Evolutionary conservation across 2,888 invertebrate genomes (phyloP).

Genomic region (Labia minor): DNA sequence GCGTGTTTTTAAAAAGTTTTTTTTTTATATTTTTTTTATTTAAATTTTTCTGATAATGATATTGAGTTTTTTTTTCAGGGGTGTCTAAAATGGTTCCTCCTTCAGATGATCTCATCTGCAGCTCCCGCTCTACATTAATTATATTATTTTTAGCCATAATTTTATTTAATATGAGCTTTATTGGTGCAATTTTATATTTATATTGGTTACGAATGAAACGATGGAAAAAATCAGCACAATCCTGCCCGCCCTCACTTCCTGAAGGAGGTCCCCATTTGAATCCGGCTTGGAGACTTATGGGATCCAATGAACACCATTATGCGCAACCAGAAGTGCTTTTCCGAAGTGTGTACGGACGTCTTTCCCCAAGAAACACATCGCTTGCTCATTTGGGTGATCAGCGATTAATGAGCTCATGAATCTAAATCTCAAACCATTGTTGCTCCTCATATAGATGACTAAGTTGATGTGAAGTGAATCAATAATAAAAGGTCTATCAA

Average conservation of each 20-base stretch:
- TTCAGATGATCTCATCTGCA: conserved; percentile 30
- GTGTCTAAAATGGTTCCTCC: neutral
- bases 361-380: conserved; percentile 24
- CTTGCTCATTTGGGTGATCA: conserved; percentile 13
- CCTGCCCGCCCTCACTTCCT: conserved; percentile 23
- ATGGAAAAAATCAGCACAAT: conserved; percentile 30
- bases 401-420: conserved; percentile 7
- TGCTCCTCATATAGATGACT: neutral
- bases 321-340: conserved; percentile 32
- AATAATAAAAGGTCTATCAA: too few relatives aligned
- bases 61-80: neutral
- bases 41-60: neutral
- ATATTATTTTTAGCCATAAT: conserved; percentile 32
- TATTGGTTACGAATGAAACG: conserved; percentile 32
- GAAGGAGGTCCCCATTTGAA: neutral
- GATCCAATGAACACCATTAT: neutral
- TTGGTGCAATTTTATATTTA: conserved; percentile 32
- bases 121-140: conserved; percentile 32
- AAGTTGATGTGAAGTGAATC: neutral
- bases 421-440: neutral
- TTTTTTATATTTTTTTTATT: too few relatives aligned
- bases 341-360: conserved; percentile 32
- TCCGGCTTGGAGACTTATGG: neutral
- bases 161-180: conserved; percentile 31
- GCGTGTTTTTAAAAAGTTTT: too few relatives aligned